These are phyloP conservation scores for Hymenopus coronatus DNA, from an alignment of 2,888 invertebrate genomes.

Conservation along the genomic window DNA sequence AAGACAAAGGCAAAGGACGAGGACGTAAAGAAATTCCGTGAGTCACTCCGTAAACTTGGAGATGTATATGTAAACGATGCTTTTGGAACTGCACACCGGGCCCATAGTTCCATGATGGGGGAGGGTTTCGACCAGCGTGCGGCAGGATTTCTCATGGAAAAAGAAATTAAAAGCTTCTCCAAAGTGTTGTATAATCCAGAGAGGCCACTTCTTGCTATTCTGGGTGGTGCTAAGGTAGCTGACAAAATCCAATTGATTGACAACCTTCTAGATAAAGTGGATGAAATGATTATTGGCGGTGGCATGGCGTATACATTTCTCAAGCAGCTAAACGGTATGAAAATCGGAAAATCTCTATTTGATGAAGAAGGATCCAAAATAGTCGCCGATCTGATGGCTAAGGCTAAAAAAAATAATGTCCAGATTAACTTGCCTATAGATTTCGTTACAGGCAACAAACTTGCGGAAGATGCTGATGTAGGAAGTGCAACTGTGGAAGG, in stretches of 20 bases:
- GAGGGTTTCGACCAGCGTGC: constrained; percentile 88
- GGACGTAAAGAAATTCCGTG: constrained; percentile 81
- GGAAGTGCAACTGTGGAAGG: constrained; percentile 71
- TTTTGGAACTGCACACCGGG: constrained; percentile 92
- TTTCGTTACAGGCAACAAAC: constrained; percentile 92
- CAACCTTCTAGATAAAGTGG: constrained; percentile 94
- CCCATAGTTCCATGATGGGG: constrained; percentile 96
- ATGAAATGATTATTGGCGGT: constrained; percentile 99
- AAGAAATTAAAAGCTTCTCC: constrained; percentile 95
- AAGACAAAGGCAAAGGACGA: constrained; percentile 88
- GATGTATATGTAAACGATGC: constrained; percentile 99
- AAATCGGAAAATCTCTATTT: constrained; percentile 93
- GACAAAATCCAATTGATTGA: constrained; percentile 98
- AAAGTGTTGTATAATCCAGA: constrained; percentile 8
- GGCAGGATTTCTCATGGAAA: constrained; percentile 93
- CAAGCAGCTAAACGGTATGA: constrained; percentile 86
- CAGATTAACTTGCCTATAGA: constrained; percentile 93
- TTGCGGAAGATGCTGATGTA: constrained; percentile 85
- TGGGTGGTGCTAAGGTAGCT: constrained; percentile 98
- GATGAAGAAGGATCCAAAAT: constrained; percentile 97
- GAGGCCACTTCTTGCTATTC: constrained; percentile 94
- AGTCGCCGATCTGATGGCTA: constrained; percentile 81
- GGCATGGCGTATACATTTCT: constrained; percentile 99
- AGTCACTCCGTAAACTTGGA: constrained; percentile 86
- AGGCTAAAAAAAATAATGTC: constrained; percentile 89